Percentiles rank a stretch among this genome's conserved stretches.
Evolutionary conservation across 2,113 vertebrate species (phyloP).

Genomic region (Etheostoma cragini): DNA sequence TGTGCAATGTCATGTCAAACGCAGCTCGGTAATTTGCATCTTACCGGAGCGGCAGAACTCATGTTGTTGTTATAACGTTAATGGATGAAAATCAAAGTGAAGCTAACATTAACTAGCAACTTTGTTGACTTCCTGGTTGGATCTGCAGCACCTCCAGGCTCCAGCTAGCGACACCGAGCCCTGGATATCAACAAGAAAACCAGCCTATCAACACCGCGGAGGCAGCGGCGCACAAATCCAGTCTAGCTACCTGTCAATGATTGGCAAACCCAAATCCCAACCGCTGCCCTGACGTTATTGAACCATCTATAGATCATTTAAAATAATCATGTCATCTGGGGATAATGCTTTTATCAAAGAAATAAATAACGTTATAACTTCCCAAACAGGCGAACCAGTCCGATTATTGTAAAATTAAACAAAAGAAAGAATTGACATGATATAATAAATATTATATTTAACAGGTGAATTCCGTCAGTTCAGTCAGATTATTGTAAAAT

Average conservation of each 20-base stretch:
- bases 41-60: constrained; percentile 71
- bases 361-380: neutral
- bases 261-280: constrained; percentile 2
- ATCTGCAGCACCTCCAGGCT: constrained; percentile 24
- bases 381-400: neutral
- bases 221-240: neutral
- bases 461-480: no score
- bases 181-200: constrained; percentile 8
- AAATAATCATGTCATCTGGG: neutral
- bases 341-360: neutral
- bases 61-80: constrained; percentile 40
- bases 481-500: neutral
- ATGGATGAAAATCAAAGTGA: neutral
- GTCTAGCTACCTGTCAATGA: neutral
- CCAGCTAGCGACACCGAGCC: constrained; percentile 55
- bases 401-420: no score
- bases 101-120: constrained; percentile 14
- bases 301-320: neutral
- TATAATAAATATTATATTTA: no score
- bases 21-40: neutral
- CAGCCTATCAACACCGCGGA: constrained; percentile 43
- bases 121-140: constrained; percentile 59
- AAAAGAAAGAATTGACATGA: no score
- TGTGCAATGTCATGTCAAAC: neutral
- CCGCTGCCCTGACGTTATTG: neutral